A percentile compares a stretch with the other conserved stretches of the same genome.
phyloP scores from a whole-genome alignment of 2,797 vertebrate species.

The Hylomyscus alleni region DNA sequence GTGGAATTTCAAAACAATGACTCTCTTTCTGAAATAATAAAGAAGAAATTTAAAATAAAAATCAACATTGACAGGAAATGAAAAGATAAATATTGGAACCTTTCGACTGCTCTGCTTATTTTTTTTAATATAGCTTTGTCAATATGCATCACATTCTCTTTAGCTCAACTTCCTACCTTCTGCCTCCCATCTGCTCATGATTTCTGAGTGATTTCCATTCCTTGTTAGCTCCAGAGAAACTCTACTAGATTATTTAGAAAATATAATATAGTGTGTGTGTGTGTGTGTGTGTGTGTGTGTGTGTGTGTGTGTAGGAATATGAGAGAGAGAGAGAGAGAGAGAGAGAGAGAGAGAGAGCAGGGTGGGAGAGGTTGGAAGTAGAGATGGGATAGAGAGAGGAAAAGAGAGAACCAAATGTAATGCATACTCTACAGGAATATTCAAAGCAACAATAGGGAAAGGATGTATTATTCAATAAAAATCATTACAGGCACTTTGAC shows the following conservation, averaged over 20 bases:
- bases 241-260: slow-evolving; percentile 48
- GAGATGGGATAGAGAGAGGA: too few species aligned
- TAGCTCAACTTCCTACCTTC: background rate
- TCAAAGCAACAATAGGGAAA: background rate
- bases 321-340: background rate
- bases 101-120: slow-evolving; percentile 4
- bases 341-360: background rate
- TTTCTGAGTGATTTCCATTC: slow-evolving; percentile 51
- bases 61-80: background rate
- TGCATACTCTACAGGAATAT: background rate
- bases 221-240: slow-evolving; percentile 54
- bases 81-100: background rate
- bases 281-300: background rate
- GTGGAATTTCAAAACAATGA: slow-evolving; percentile 42
- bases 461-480: slow-evolving; percentile 23
- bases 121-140: slow-evolving; percentile 12
- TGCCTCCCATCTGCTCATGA: slow-evolving; percentile 44
- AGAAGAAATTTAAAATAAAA: slow-evolving; percentile 48
- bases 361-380: too few species aligned
- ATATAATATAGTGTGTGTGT: background rate
- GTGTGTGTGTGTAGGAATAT: background rate
- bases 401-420: background rate
- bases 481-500: too few species aligned
- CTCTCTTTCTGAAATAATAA: slow-evolving; percentile 24
- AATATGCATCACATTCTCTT: slow-evolving; percentile 38